Evolutionary conservation across 2,888 invertebrate genomes (phyloP).

Genomic region (Odontocerum albicorne): DNA sequence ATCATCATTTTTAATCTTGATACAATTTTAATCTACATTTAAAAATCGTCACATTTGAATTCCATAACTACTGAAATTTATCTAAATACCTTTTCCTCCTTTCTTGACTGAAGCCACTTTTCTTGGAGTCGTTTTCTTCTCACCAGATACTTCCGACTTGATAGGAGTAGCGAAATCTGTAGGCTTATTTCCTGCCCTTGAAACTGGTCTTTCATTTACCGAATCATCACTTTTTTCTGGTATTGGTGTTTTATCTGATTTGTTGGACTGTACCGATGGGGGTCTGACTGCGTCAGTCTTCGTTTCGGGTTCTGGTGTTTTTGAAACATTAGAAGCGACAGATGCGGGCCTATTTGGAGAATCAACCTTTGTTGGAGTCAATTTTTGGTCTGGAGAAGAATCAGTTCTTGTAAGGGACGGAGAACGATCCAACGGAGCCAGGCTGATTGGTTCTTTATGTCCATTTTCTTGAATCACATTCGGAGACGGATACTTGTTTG

Average conservation of each 20-base stretch:
- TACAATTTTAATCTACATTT: background rate
- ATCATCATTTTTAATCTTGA: background rate
- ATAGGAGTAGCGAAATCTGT: slow-evolving; percentile 50
- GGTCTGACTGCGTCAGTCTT: slow-evolving; percentile 41
- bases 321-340: slow-evolving; percentile 24
- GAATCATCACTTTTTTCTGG: slow-evolving; percentile 3
- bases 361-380: slow-evolving; percentile 15
- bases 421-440: slow-evolving; percentile 49
- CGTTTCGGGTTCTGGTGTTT: slow-evolving; percentile 47
- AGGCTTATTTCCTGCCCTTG: slow-evolving; percentile 45
- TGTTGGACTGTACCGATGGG: slow-evolving; percentile 32
- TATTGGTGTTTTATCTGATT: slow-evolving; percentile 28
- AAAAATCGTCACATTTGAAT: slow-evolving; percentile 21
- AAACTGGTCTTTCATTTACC: slow-evolving; percentile 28
- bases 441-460: slow-evolving; percentile 39
- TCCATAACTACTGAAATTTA: background rate
- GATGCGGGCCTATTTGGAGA: slow-evolving; percentile 29
- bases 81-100: slow-evolving; percentile 39
- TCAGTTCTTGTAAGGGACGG: slow-evolving; percentile 56
- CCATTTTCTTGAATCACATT: slow-evolving; percentile 28
- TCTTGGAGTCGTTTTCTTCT: slow-evolving; percentile 40
- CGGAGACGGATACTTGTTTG: slow-evolving; percentile 24
- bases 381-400: slow-evolving; percentile 43
- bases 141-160: slow-evolving; percentile 25
- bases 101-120: slow-evolving; percentile 52